phyloP scores from a whole-genome alignment of 2,797 vertebrate species.

The Malurus splendens region DNA sequence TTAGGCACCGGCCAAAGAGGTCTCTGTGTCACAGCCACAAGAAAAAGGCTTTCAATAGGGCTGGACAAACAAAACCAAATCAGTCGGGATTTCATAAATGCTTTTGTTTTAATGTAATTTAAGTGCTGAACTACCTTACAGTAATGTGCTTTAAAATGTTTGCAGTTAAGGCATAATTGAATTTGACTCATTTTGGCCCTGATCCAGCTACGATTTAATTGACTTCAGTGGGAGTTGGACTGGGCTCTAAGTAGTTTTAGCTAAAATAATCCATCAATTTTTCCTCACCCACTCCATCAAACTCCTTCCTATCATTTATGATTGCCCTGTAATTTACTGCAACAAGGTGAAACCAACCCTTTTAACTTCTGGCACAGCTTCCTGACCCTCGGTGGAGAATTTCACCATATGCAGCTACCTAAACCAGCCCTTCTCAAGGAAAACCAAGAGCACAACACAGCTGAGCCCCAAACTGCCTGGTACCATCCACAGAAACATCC shows the following conservation, averaged over 20 bases:
- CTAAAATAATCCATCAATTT: constrained; percentile 55
- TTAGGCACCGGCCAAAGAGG: neutral
- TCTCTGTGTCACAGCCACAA: neutral
- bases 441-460: neutral
- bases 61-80: neutral
- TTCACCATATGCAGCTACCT: neutral
- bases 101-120: neutral
- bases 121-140: neutral
- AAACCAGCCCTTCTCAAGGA: neutral
- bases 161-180: constrained; percentile 37
- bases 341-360: constrained; percentile 9
- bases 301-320: neutral
- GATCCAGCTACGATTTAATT: constrained; percentile 23
- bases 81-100: neutral
- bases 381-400: neutral
- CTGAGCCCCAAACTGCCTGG: neutral
- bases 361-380: neutral
- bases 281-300: constrained; percentile 37
- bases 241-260: constrained; percentile 26
- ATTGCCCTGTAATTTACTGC: constrained; percentile 9
- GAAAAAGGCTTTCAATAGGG: neutral
- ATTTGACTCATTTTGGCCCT: constrained; percentile 45
- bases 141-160: constrained; percentile 23
- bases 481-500: neutral
- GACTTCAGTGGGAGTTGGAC: constrained; percentile 53